A percentile compares a stretch with the other conserved stretches of the same genome.
These are phyloP conservation scores for Syngnathoides biaculeatus DNA, from an alignment of 2,113 vertebrate species.

Conservation along the genomic window DNA sequence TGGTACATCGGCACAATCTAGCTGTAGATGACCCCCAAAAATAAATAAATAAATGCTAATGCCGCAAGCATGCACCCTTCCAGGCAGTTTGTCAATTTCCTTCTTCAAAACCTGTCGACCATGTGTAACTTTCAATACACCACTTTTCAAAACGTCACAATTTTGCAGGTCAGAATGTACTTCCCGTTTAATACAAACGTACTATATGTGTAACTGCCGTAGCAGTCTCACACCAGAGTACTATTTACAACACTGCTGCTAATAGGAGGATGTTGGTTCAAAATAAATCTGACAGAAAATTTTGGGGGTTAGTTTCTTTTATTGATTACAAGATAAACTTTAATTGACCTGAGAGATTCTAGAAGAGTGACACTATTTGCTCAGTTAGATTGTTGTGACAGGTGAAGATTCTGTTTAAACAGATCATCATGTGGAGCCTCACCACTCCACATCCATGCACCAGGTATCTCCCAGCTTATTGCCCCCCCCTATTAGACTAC, in stretches of 20 bases:
- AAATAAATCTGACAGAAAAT: conserved; percentile 61
- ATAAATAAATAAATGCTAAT: too few species aligned
- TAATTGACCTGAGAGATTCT: not conserved
- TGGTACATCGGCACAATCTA: too few species aligned
- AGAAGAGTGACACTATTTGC: not conserved
- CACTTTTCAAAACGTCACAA: not conserved
- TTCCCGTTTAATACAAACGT: too few species aligned
- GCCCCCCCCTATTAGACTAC: not conserved
- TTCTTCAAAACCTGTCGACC: too few species aligned
- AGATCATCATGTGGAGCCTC: too few species aligned
- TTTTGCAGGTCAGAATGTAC: not conserved
- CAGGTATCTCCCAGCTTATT: not conserved
- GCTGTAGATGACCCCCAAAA: too few species aligned
- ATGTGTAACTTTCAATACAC: not conserved
- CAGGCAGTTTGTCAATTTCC: too few species aligned
- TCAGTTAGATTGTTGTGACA: not conserved
- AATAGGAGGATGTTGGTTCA: conserved; percentile 60
- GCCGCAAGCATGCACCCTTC: too few species aligned
- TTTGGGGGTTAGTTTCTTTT: conserved; percentile 31
- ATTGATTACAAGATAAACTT: not conserved
- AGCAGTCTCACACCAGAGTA: not conserved
- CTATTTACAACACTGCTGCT: conserved; percentile 5
- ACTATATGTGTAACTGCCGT: not conserved
- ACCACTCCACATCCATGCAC: not conserved
- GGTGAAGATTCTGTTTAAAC: not conserved